These are phyloP conservation scores for Lepilemur ruficaudatus DNA, from an alignment of 2,797 vertebrate species.

Conservation along the genomic window DNA sequence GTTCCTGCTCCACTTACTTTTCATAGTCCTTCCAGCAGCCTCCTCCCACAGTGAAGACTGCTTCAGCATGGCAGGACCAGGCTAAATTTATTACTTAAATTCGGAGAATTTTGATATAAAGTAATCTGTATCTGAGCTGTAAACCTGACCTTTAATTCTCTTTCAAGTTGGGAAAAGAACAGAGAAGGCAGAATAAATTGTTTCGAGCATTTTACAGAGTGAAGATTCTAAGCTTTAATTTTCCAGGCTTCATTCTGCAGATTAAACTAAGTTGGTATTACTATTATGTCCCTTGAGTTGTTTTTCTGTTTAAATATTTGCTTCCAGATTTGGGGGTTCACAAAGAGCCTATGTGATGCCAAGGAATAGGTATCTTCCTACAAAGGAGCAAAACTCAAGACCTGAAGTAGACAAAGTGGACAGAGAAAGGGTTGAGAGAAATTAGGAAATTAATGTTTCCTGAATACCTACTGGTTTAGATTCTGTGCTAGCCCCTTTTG, in stretches of 20 bases:
- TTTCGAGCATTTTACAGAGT: slow-evolving; percentile 2
- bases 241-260: slow-evolving; percentile 12
- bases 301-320: slow-evolving; percentile 44
- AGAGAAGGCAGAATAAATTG: neutral
- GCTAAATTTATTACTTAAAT: neutral
- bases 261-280: neutral
- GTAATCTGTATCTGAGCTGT: neutral
- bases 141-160: slow-evolving; percentile 2
- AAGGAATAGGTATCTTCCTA: neutral
- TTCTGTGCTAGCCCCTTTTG: neutral
- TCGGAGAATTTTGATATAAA: neutral
- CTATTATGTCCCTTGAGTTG: neutral
- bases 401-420: neutral
- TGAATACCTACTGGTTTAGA: neutral
- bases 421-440: neutral
- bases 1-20: neutral
- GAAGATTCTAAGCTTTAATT: neutral
- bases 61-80: neutral
- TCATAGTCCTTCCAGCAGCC: neutral
- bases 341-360: neutral
- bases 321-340: neutral
- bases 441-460: neutral
- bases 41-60: neutral
- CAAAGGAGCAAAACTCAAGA: slow-evolving; percentile 22
- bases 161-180: neutral